phyloP scores from a whole-genome alignment of 2,888 invertebrate species.

The Diaperis boleti region DNA sequence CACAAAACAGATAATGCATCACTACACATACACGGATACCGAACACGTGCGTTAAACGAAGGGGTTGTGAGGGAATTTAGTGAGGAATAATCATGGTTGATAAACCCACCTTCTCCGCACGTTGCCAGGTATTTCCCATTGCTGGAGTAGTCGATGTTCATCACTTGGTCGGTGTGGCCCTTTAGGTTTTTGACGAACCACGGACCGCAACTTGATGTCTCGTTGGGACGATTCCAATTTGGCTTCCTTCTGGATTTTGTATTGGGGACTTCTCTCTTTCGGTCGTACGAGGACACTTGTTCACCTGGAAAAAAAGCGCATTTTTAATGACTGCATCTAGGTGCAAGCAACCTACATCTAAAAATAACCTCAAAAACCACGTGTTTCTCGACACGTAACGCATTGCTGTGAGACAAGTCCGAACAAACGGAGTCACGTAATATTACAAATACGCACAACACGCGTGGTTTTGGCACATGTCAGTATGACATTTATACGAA shows the following conservation, averaged over 20 bases:
- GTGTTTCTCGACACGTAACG: slow-evolving; percentile 42
- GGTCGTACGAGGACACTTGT: slow-evolving; percentile 35
- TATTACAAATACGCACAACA: neutral
- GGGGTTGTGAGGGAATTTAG: neutral
- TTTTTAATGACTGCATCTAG: neutral
- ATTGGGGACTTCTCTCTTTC: slow-evolving; percentile 44
- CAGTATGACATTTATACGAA: neutral
- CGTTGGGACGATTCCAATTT: slow-evolving; percentile 61
- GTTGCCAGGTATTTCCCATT: slow-evolving; percentile 90
- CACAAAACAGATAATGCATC: slow-evolving; percentile 52
- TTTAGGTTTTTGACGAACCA: slow-evolving; percentile 86
- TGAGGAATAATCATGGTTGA: neutral
- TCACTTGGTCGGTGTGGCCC: slow-evolving; percentile 82
- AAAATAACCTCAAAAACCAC: slow-evolving; percentile 53
- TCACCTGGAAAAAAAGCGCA: slow-evolving; percentile 45
- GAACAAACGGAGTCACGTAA: neutral
- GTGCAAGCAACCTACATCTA: slow-evolving; percentile 27
- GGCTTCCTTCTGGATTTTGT: slow-evolving; percentile 66
- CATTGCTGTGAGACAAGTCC: neutral
- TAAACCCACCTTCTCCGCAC: slow-evolving; percentile 82
- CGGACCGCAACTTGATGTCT: too few species aligned
- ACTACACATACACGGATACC: slow-evolving; percentile 15
- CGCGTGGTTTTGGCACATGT: slow-evolving; percentile 5
- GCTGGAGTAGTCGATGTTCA: slow-evolving; percentile 84
- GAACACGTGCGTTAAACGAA: neutral